Conservation (phyloP, 1,140 invertebrate species). For the Camponotus vicinus region DNA sequence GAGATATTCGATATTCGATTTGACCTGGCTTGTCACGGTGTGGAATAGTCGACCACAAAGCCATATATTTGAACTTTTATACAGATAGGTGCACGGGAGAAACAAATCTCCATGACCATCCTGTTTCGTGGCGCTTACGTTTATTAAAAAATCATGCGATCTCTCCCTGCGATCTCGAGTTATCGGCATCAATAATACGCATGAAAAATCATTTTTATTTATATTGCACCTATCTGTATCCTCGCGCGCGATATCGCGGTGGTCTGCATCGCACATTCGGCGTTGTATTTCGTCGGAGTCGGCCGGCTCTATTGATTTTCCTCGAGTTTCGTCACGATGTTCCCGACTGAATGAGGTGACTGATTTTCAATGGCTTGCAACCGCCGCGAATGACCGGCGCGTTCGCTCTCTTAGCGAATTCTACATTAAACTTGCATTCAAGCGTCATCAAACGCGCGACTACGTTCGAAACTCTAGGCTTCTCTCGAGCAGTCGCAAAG, state of each 20-base stretch:
- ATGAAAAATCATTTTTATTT: conserved; percentile 47
- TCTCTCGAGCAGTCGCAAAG: conserved; percentile 29
- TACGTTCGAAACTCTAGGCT: conserved; percentile 48
- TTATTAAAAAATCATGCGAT: conserved; percentile 45
- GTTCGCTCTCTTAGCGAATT: conserved; percentile 55
- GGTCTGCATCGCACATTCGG: conserved; percentile 28
- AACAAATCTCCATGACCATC: conserved; percentile 19
- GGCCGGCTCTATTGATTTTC: conserved; percentile 64
- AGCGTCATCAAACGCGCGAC: conserved; percentile 56
- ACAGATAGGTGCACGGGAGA: neutral
- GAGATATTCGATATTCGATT: conserved; percentile 3
- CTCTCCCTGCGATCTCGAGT: neutral
- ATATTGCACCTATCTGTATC: conserved; percentile 27
- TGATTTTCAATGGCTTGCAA: conserved; percentile 68
- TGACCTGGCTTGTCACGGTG: neutral
- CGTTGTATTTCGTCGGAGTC: conserved; percentile 57
- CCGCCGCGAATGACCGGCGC: conserved; percentile 61
- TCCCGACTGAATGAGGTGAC: conserved; percentile 68
- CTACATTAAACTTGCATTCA: conserved; percentile 68
- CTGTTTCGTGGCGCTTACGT: conserved; percentile 20
- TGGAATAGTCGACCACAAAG: conserved; percentile 9
- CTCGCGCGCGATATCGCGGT: neutral
- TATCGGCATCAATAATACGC: neutral
- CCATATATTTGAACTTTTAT: conserved; percentile 46
- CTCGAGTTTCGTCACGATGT: conserved; percentile 65